These are phyloP conservation scores for Phymatocera aterrima DNA, from an alignment of 2,888 invertebrate genomes.

Conservation along the genomic window DNA sequence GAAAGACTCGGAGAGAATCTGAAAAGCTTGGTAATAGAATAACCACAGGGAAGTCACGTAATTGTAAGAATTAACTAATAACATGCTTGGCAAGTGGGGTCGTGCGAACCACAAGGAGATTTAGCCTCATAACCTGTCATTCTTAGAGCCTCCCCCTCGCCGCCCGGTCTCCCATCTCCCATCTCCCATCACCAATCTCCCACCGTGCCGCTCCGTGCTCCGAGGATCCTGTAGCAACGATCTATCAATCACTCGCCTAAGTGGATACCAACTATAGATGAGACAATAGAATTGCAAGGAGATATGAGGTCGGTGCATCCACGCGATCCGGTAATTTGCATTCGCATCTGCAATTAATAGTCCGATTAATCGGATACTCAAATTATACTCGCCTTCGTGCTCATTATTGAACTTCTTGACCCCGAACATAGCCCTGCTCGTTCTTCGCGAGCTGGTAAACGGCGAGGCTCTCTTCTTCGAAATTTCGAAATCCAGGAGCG, in stretches of 20 bases:
- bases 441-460: no score
- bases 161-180: constrained; percentile 57
- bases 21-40: constrained; percentile 68
- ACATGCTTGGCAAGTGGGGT: constrained; percentile 70
- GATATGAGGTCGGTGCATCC: not conserved
- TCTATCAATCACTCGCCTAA: constrained; percentile 71
- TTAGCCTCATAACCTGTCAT: constrained; percentile 70
- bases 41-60: constrained; percentile 73
- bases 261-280: constrained; percentile 66
- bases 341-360: constrained; percentile 36
- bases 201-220: constrained; percentile 1
- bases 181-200: no score
- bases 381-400: no score
- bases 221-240: constrained; percentile 50
- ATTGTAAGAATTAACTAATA: constrained; percentile 75
- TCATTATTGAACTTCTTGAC: no score
- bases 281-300: constrained; percentile 68
- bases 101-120: constrained; percentile 70
- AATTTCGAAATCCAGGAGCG: no score
- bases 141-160: constrained; percentile 63
- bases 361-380: constrained; percentile 4
- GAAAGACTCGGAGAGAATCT: constrained; percentile 1
- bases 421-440: no score
- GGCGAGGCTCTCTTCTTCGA: no score
- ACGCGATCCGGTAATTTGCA: constrained; percentile 4